Conservation (phyloP, 2,113 vertebrate species). For the Nibea coibor region DNA sequence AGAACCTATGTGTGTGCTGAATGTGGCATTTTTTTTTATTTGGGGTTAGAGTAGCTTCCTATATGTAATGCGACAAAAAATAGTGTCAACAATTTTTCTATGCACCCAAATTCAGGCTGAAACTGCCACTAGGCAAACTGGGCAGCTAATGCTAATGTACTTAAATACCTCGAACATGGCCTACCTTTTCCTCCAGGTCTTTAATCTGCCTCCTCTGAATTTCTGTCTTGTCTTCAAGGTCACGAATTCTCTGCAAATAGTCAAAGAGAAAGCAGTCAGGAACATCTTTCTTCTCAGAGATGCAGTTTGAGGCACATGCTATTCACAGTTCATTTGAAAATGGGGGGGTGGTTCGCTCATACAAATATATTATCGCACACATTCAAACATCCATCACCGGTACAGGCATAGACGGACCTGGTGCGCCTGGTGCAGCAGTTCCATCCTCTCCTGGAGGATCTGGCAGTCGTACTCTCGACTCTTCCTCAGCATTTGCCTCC, state of each 20-base stretch:
- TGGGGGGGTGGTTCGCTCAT: neutral
- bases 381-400: neutral
- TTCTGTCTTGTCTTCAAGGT: conserved; percentile 98
- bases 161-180: neutral
- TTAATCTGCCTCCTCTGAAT: conserved; percentile 99
- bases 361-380: neutral
- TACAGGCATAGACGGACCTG: conserved; percentile 84
- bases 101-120: neutral
- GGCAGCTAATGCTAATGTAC: neutral
- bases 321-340: neutral
- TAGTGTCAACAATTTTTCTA: too few relatives aligned
- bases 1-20: neutral
- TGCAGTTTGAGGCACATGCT: neutral
- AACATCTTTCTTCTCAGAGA: neutral
- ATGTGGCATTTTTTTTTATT: neutral
- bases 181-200: conserved; percentile 98
- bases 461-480: conserved; percentile 98
- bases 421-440: conserved; percentile 97
- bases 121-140: neutral
- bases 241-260: conserved; percentile 92
- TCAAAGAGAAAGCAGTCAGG: neutral
- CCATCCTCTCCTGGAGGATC: conserved; percentile 98
- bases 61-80: neutral
- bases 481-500: conserved; percentile 97
- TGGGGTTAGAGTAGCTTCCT: neutral